Percentiles rank a stretch among this genome's conserved stretches.
phyloP scores from a whole-genome alignment of 2,888 invertebrate species.

The Volucella bombylans region DNA sequence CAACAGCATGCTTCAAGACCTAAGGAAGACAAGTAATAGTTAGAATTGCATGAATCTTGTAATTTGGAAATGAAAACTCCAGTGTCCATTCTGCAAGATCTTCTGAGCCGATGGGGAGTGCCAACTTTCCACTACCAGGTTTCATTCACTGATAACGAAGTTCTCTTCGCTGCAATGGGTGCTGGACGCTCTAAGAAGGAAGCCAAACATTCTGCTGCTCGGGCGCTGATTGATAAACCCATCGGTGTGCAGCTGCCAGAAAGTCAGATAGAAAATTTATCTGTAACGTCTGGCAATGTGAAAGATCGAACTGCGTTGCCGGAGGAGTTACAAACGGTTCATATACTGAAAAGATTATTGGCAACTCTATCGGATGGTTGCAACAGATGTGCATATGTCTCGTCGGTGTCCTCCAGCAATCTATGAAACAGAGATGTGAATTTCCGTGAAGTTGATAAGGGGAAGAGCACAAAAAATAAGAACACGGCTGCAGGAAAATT shows the following conservation, averaged over 20 bases:
- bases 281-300: constrained; percentile 68
- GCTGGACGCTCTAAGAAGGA: constrained; percentile 97
- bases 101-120: constrained; percentile 94
- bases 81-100: constrained; percentile 96
- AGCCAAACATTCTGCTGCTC: constrained; percentile 97
- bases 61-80: constrained; percentile 93
- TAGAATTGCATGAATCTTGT: constrained; percentile 86
- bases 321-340: constrained; percentile 83
- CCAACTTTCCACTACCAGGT: constrained; percentile 96
- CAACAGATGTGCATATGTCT: constrained; percentile 98
- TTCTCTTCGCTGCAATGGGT: constrained; percentile 87
- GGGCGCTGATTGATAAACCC: constrained; percentile 92
- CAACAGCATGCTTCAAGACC: constrained; percentile 65
- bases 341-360: constrained; percentile 88
- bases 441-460: constrained; percentile 92
- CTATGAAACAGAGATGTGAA: constrained; percentile 92
- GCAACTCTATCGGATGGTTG: constrained; percentile 97
- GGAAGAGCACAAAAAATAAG: constrained; percentile 98
- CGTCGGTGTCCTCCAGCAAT: constrained; percentile 97
- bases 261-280: constrained; percentile 81
- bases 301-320: constrained; percentile 76
- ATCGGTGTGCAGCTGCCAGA: constrained; percentile 89
- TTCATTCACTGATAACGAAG: constrained; percentile 92
- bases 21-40: constrained; percentile 79
- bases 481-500: constrained; percentile 90